Evolutionary conservation across 2,888 invertebrate species (phyloP).

Genomic region (Pocota personata): DNA sequence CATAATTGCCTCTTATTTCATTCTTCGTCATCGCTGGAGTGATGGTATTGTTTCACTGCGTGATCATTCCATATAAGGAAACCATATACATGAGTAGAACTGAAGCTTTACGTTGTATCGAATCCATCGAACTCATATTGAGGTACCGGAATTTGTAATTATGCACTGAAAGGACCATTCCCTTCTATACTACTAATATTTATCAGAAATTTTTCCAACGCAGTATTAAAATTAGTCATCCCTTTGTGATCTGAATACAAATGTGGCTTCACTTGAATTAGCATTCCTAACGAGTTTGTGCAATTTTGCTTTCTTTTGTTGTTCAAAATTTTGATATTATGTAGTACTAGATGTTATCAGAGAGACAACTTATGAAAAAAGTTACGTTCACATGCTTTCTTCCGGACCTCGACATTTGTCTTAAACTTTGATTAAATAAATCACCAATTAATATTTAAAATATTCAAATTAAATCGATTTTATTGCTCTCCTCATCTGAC

Average conservation of each 20-base stretch:
- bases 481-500: constrained; percentile 62
- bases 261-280: constrained; percentile 46
- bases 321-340: constrained; percentile 28
- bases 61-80: not conserved
- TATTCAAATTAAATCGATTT: constrained; percentile 73
- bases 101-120: too few relatives aligned
- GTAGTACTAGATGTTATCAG: constrained; percentile 28
- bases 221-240: constrained; percentile 35
- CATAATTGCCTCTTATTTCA: constrained; percentile 14
- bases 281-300: constrained; percentile 70
- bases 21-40: not conserved
- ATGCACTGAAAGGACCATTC: not conserved
- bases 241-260: constrained; percentile 52
- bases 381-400: constrained; percentile 69
- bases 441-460: constrained; percentile 73
- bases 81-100: not conserved
- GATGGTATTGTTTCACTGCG: not conserved
- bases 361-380: constrained; percentile 25
- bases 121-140: not conserved
- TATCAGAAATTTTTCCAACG: not conserved
- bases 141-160: not conserved
- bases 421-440: constrained; percentile 65
- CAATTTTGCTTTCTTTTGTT: constrained; percentile 68
- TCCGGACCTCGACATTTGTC: constrained; percentile 58
- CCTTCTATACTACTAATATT: not conserved